Evolutionary conservation across 2,113 vertebrate species (phyloP), one percentile per base, ranked within the genome.

Genomic region (Haemorhous mexicanus): DNA sequence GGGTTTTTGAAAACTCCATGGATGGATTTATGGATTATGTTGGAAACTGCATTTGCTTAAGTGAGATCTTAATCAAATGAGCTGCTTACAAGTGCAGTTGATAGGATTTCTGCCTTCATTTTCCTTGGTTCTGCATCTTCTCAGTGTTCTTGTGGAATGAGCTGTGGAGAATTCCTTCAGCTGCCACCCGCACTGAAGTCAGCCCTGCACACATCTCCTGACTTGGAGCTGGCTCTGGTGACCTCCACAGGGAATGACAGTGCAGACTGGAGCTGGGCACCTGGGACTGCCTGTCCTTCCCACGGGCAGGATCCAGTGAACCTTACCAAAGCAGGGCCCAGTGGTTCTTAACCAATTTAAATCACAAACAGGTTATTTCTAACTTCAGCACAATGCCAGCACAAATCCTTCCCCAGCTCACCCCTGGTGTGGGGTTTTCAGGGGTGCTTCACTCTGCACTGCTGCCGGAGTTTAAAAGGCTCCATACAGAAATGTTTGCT

Each of bases 181-280:
- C 17, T 32, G 9, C 27, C 41, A 5, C 39, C 2, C 1, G 2
- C 20, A 2, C 39, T 24, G 52, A 32, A 2, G 55, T 15, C 33
- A 86, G 53, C 44, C 13, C 41, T 56, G 68, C 49, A 18, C 58
- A 63, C 37, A 11, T 18, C 14, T 43, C 20, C 20, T 18, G 4
- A 10, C 14, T 30, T 30, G 21, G 21, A 19, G 32, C 22, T 37
- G 67, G 10, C 41, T 52, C 20, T 43, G 49, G 5, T 17, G 23
- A 6, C 14, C 37, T 43, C 3, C 3, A 7, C 6, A 28, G 21
- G 28, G 58, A 50, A 23, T 2, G 35, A 13, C 55, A 49, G 47
- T 16, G 19, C 24, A 11, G 17, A 9, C 15, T 61, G 58, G 16
- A 39, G 26, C 35, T 62, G 59, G 59, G 32, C 0, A 16, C 30